Percentiles rank a stretch among this genome's conserved stretches.
Conservation (phyloP, 2,797 vertebrate genomes). For the Gymnoscopelus braueri region DNA sequence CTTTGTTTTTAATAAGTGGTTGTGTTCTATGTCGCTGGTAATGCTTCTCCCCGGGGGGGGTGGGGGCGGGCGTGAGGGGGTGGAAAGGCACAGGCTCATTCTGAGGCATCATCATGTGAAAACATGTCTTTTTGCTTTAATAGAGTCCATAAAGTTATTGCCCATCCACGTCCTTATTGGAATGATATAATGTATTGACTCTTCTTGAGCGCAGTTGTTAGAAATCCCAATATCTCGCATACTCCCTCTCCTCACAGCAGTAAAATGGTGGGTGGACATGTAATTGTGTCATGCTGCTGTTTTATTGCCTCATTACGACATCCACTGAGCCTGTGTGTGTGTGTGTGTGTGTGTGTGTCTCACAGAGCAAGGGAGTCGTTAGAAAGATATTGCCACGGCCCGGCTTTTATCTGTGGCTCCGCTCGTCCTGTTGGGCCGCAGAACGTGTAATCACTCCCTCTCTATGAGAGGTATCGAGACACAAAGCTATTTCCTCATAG, state of each 20-base stretch:
- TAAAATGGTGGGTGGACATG: conserved; percentile 13
- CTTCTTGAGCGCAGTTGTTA: conserved; percentile 13
- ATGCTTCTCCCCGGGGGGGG: conserved; percentile 53
- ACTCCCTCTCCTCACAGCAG: conserved; percentile 4
- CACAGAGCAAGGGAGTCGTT: conserved; percentile 11
- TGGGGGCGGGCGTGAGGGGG: not conserved
- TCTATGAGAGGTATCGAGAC: conserved; percentile 11
- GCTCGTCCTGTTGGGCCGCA: conserved; percentile 2
- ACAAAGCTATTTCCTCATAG: not conserved
- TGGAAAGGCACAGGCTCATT: conserved; percentile 65
- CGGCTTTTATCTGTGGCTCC: conserved; percentile 18
- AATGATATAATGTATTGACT: conserved; percentile 19
- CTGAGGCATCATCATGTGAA: conserved; percentile 46
- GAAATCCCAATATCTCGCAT: conserved; percentile 4
- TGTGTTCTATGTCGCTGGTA: conserved; percentile 45
- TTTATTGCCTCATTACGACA: conserved; percentile 30
- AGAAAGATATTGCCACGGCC: conserved; percentile 12
- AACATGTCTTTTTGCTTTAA: conserved; percentile 28
- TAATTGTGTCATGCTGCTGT: conserved; percentile 15
- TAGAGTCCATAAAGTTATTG: not conserved
- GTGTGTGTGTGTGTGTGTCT: not conserved
- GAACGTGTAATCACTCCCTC: conserved; percentile 8
- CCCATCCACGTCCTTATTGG: conserved; percentile 8
- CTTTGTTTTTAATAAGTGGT: conserved; percentile 42
- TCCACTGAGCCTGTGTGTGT: conserved; percentile 6